These are phyloP conservation scores for Eubucco bourcierii DNA, from an alignment of 2,113 vertebrate genomes.

Conservation along the genomic window DNA sequence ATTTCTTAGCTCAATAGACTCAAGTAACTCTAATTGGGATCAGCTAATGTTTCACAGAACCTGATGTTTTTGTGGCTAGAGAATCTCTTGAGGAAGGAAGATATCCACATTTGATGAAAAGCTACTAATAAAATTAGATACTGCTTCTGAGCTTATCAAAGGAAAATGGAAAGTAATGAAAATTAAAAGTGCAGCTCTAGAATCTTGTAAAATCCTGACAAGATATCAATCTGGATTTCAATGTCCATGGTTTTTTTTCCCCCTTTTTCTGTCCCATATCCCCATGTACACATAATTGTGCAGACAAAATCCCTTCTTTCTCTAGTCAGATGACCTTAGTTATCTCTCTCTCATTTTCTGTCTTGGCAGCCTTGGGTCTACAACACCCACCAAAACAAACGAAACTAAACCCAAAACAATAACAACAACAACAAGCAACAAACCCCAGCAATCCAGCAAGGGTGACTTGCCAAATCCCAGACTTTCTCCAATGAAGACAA, in stretches of 20 bases:
- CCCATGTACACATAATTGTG: background rate
- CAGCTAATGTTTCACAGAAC: constrained; percentile 76
- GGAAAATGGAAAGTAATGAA: constrained; percentile 74
- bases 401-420: background rate
- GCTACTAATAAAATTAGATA: constrained; percentile 78
- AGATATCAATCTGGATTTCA: constrained; percentile 47
- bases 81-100: constrained; percentile 72
- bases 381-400: background rate
- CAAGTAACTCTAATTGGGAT: constrained; percentile 72
- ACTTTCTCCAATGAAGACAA: background rate
- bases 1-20: constrained; percentile 70
- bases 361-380: background rate
- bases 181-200: constrained; percentile 67
- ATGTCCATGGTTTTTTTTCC: constrained; percentile 30
- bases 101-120: constrained; percentile 74
- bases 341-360: background rate
- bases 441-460: background rate
- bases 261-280: background rate
- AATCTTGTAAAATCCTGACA: constrained; percentile 68
- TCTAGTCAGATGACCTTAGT: background rate
- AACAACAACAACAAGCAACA: too few species aligned
- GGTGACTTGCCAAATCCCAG: background rate
- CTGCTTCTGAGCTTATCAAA: constrained; percentile 71
- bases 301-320: background rate
- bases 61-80: constrained; percentile 71